phyloP scores from a whole-genome alignment of 2,113 vertebrate genomes.

The Sula dactylatra region DNA sequence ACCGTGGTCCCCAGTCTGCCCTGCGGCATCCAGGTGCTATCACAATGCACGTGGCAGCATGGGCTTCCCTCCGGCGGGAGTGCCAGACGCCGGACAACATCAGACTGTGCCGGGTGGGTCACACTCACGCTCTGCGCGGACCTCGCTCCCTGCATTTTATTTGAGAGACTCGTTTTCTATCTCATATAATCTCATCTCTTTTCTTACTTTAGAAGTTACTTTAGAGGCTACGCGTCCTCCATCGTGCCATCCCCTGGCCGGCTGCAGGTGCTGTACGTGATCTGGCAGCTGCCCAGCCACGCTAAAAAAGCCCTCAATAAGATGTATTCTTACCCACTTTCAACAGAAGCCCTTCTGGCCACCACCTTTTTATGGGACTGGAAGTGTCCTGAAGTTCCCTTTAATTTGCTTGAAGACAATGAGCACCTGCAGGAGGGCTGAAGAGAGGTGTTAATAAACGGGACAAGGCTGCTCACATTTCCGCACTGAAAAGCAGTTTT shows the following conservation, averaged over 20 bases:
- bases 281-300: not conserved
- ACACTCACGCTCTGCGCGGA: fast-evolving
- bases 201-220: not conserved
- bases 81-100: not conserved
- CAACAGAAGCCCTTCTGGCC: not conserved
- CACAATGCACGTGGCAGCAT: fast-evolving
- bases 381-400: not conserved
- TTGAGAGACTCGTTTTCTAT: not conserved
- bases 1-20: not conserved
- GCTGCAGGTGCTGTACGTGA: not conserved
- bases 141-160: fast-evolving
- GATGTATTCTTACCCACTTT: fast-evolving
- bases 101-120: too few relatives aligned
- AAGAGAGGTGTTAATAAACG: not conserved
- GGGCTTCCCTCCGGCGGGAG: not conserved
- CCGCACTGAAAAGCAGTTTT: not conserved
- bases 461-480: too few relatives aligned
- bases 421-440: not conserved
- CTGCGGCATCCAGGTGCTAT: not conserved
- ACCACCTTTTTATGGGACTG: not conserved
- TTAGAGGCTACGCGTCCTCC: fast-evolving
- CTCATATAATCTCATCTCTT: not conserved
- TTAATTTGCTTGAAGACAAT: not conserved
- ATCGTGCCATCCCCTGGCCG: fast-evolving
- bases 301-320: not conserved